Base-by-base conservation (phyloP, 30 jellyfish, hydroid and myxozoan species). In the Mastigias papua region DNA sequence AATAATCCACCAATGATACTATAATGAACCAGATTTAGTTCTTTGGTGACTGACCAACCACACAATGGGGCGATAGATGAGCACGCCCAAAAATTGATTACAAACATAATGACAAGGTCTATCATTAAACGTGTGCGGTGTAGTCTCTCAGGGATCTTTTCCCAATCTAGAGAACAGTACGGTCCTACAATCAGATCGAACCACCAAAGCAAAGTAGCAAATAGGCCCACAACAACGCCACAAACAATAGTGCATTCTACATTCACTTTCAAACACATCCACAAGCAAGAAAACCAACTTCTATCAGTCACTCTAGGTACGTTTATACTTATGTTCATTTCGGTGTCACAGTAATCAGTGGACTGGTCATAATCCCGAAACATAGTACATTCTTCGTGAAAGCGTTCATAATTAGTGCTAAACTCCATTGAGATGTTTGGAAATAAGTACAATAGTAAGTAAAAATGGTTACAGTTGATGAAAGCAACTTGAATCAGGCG, bases 201-300 rank as follows among this genome's bases (percentile, higher is more conserved):
- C 88, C 88, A 77, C 88, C 88, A 77, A 0, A 77, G 16, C 19
- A 31, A 16, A 2, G 77, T 57, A 8, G 78, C 77, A 58, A 77
- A 42, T 31, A 77, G 28, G 21, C 88, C 88, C 2, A 27, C 69
- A 4, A 77, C 8, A 16, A 26, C 67, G 19, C 77, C 88, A 19
- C 35, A 22, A 11, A 29, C 6, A 33, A 57, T 68, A 9, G 77
- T 57, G 54, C 58, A 10, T 31, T 77, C 77, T 3, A 63, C 22
- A 62, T 30, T n/a, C 34, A 77, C 58, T 20, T 51, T 60, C 78
- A 29, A 29, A 32, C 76, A 51, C 34, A 34, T 57, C 74, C 57
- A 77, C 32, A 72, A 9, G 42, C 69, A 37, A 37, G 37, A 21
- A 21, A 69, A 10, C 34, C 34, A 27, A 27, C 74, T 23, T 34